A percentile compares a stretch with the other conserved stretches of the same genome.
Conservation (phyloP, 2,113 vertebrate species). For the Oryzias celebensis region DNA sequence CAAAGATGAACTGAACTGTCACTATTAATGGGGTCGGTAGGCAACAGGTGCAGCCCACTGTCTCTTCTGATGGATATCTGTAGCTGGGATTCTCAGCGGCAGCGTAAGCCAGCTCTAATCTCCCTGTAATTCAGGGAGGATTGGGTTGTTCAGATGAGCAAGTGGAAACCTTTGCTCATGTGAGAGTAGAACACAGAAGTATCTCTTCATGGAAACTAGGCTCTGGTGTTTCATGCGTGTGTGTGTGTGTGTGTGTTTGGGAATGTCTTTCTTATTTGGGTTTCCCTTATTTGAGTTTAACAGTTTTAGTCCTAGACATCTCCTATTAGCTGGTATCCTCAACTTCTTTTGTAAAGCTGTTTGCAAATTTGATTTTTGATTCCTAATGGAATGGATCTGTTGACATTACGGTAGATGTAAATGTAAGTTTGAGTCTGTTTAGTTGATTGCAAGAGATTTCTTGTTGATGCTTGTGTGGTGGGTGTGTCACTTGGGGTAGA, state of each 20-base stretch:
- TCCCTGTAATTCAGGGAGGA: constrained; percentile 82
- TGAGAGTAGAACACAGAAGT: constrained; percentile 71
- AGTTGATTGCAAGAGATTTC: too few relatives aligned
- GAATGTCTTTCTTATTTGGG: background rate
- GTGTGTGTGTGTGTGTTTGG: constrained; percentile 31
- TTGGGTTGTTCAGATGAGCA: constrained; percentile 81
- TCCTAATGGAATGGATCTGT: too few relatives aligned
- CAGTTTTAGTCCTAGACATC: constrained; percentile 13
- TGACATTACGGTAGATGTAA: too few relatives aligned
- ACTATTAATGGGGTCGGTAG: constrained; percentile 49
- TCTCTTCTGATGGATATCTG: constrained; percentile 73
- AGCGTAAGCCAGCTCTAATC: constrained; percentile 79
- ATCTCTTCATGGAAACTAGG: constrained; percentile 61
- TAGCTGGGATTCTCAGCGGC: constrained; percentile 77
- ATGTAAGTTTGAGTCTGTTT: too few relatives aligned
- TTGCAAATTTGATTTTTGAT: constrained; percentile 8
- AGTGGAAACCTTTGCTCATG: constrained; percentile 76
- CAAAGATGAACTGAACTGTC: constrained; percentile 39
- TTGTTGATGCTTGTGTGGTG: too few relatives aligned
- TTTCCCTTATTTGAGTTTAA: constrained; percentile 5
- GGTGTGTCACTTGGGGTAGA: too few relatives aligned
- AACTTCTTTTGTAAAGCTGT: constrained; percentile 28
- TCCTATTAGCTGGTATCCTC: constrained; percentile 10
- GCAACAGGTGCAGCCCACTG: constrained; percentile 80
- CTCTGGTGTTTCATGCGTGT: constrained; percentile 29